Base-by-base conservation (phyloP, 2,797 vertebrate species). In the Gymnopithys bicolor region DNA sequence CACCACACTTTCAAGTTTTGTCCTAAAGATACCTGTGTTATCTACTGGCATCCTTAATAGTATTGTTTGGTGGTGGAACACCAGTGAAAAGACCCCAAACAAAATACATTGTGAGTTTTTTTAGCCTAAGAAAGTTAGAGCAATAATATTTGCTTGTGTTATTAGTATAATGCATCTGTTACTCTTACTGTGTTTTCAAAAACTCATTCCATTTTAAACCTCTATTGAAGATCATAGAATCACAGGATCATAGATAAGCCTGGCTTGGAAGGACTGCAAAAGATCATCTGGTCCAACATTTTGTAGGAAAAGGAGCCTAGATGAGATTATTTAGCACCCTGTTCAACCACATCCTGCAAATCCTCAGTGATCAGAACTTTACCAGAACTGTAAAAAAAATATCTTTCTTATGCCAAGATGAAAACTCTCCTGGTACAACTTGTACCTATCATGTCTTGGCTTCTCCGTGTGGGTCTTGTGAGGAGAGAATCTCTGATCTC, bases 31-130 rank as follows among this genome's bases (percentile, higher is more conserved):
- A 49, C 60, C n/a, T 59, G 2, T 84, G 8, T 23, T 77, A n/a
- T 8, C 6, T 63, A 63, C 43, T 48, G 33, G 4, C 28, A 49
- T 5, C 6, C 13, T 49, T 67, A 80, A 37, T 53, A 13, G 7
- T 46, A 19, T 32, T 79, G 37, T 63, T 75, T 55, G 82, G 12
- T 78, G 35, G 4, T 48, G 30, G 74, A 74, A 77, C 5, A 25
- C 8, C 59, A 39, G 18, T 46, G 33, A 48, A 75, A 84, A 53
- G 13, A 22, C 5, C 10, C 23, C 5, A 33, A 55, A 62, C 0
- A 53, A 45, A 80, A 75, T 19, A 75, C 0, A 0, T 23, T 48
- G 2, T 9, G 13, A 9, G 3, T 13, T 55, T 59, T 35, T 82
- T 87, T 39, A 51, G 15, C 7, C 10, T 49, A 66, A 60, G 23